Evolutionary conservation across 2,888 invertebrate genomes (phyloP).

Genomic region (Chydorus sphaericus): DNA sequence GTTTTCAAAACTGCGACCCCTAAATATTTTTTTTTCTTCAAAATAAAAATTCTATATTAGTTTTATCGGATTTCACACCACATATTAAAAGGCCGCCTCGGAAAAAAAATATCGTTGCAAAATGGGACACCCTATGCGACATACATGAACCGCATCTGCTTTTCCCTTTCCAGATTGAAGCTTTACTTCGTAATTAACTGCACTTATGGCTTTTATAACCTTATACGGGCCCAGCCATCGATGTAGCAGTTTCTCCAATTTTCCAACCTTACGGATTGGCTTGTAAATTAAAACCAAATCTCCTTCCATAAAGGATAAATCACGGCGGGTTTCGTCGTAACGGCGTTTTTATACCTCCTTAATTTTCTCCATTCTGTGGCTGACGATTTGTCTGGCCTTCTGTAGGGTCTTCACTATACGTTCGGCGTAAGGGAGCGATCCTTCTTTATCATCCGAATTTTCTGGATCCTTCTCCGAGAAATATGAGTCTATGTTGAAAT

Average conservation of each 20-base stretch:
- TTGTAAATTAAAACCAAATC: slow-evolving; percentile 7
- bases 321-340: not conserved
- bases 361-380: not conserved
- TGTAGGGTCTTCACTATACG: not conserved
- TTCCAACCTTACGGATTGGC: not conserved
- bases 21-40: too few species aligned
- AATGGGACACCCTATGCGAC: too few species aligned
- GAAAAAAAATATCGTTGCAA: too few species aligned
- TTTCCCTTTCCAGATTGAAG: not conserved
- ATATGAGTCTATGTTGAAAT: too few species aligned
- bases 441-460: not conserved
- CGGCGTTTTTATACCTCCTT: not conserved
- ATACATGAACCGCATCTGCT: slow-evolving; percentile 8
- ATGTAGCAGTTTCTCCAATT: slow-evolving; percentile 1
- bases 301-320: not conserved
- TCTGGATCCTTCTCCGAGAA: not conserved
- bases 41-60: too few species aligned
- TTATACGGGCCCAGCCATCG: slow-evolving; percentile 8
- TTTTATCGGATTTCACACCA: too few species aligned
- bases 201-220: not conserved
- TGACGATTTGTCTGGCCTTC: not conserved
- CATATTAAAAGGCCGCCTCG: too few species aligned
- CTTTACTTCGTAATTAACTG: slow-evolving; percentile 10
- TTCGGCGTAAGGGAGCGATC: not conserved
- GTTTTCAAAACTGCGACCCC: too few species aligned